Percentiles rank a stretch among this genome's conserved stretches.
Conservation (phyloP, 2,113 vertebrate species). For the Verasper variegatus region DNA sequence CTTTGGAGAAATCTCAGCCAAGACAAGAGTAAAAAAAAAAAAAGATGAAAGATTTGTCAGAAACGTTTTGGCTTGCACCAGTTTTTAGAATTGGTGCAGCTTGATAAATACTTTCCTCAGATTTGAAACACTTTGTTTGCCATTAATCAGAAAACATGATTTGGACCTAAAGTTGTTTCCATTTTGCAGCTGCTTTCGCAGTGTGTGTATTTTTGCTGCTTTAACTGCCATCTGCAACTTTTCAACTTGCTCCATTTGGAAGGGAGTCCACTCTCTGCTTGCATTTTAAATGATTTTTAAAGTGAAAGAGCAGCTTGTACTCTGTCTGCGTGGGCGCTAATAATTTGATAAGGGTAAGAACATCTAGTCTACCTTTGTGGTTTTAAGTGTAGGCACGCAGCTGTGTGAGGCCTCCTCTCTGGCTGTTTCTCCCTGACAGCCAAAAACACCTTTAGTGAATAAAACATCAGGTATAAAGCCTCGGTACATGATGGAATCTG, state of each 20-base stretch:
- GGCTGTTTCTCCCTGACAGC: conserved; percentile 56
- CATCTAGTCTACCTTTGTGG: conserved; percentile 59
- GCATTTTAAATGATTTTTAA: conserved; percentile 61
- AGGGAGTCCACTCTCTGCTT: conserved; percentile 33
- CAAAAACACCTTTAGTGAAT: conserved; percentile 74
- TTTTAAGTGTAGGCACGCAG: conserved; percentile 43
- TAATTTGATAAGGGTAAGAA: conserved; percentile 62
- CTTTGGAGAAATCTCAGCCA: too few species aligned
- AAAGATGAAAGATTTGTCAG: too few species aligned
- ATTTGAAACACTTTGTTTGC: too few species aligned
- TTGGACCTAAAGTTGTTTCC: too few species aligned
- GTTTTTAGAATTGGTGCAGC: too few species aligned
- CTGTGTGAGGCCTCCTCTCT: conserved; percentile 29
- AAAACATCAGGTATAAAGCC: conserved; percentile 68
- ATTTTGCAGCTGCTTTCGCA: background rate
- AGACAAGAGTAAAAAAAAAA: too few species aligned
- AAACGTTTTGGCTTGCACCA: too few species aligned
- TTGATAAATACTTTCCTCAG: too few species aligned
- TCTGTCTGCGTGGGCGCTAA: conserved; percentile 42
- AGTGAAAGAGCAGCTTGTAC: conserved; percentile 46
- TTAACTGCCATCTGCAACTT: conserved; percentile 5
- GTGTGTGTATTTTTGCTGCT: background rate
- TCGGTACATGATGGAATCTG: conserved; percentile 54
- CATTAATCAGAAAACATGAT: too few species aligned
- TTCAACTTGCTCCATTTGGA: background rate